Percentiles rank a stretch among this genome's conserved stretches.
These are phyloP conservation scores for Cephus pulcher DNA, from an alignment of 2,888 invertebrate species.

Conservation along the genomic window DNA sequence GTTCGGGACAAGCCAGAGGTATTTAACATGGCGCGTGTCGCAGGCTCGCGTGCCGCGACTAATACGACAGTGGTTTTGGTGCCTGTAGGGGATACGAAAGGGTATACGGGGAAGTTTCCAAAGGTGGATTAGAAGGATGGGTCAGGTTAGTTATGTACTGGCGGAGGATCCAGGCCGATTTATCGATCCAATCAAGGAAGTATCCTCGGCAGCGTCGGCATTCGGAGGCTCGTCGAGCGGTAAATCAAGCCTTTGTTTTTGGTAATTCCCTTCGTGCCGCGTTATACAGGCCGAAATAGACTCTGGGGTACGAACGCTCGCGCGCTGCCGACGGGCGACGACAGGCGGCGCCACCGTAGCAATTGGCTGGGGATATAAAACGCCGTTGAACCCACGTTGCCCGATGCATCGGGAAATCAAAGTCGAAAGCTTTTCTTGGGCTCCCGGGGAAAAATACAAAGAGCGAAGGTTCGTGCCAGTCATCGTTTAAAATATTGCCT, in stretches of 20 bases:
- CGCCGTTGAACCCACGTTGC: neutral
- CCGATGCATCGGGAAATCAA: conserved; percentile 2
- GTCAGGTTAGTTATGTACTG: neutral
- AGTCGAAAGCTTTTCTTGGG: neutral
- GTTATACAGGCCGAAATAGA: neutral
- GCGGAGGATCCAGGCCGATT: neutral
- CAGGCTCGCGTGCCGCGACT: neutral
- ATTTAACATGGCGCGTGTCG: neutral
- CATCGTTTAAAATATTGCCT: conserved; percentile 59
- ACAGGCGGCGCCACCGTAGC: neutral
- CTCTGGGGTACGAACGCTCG: neutral
- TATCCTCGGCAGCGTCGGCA: neutral
- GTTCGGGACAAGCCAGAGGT: neutral
- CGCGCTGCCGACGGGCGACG: neutral
- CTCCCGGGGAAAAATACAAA: conserved; percentile 50
- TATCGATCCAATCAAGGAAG: neutral
- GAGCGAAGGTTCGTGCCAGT: conserved; percentile 48
- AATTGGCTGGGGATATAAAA: neutral
- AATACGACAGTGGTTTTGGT: neutral
- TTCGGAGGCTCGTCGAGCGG: neutral
- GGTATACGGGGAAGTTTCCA: neutral
- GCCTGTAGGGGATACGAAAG: neutral
- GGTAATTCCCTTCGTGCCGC: neutral
- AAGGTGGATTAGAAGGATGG: neutral
- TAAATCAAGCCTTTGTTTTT: neutral